Conservation (phyloP, 30 jellyfish, hydroid and myxozoan species). For the Pelagia noctiluca region DNA sequence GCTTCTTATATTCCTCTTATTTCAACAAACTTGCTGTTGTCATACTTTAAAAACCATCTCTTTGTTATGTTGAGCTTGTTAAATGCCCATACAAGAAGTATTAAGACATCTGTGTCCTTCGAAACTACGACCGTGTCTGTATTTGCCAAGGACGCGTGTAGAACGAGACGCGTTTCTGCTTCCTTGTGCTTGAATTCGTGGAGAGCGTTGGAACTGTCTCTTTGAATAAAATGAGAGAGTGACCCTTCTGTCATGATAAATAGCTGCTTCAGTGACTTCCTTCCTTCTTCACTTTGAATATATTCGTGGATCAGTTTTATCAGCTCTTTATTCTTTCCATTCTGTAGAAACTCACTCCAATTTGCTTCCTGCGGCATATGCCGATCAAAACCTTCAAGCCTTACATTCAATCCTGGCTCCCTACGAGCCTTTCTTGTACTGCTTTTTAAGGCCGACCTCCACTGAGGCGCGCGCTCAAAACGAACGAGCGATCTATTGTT, state of each 20-base stretch:
- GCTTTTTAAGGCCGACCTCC: too few species aligned
- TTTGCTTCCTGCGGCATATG: constrained; percentile 48
- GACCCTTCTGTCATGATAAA: constrained; percentile 6
- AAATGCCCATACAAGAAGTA: constrained; percentile 42
- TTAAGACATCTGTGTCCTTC: constrained; percentile 51
- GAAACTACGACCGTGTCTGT: constrained; percentile 45
- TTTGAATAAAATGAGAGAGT: background rate
- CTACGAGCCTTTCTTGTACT: constrained; percentile 36
- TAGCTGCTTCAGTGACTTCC: constrained; percentile 1
- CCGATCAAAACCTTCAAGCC: constrained; percentile 33
- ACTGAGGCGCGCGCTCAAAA: too few species aligned
- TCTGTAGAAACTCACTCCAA: constrained; percentile 51
- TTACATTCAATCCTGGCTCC: constrained; percentile 1
- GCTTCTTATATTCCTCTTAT: constrained; percentile 29
- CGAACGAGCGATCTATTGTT: too few species aligned
- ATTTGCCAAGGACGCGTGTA: constrained; percentile 13
- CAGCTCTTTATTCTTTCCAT: constrained; percentile 25
- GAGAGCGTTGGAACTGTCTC: constrained; percentile 1
- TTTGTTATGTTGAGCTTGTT: background rate
- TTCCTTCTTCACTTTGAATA: constrained; percentile 35
- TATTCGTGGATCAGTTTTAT: constrained; percentile 12
- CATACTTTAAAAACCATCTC: constrained; percentile 63
- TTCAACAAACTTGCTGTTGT: constrained; percentile 51
- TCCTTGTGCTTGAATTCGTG: constrained; percentile 37
- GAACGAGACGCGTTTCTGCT: constrained; percentile 60